Evolutionary conservation across 2,888 invertebrate genomes (phyloP).

Genomic region (Luperina testacea): DNA sequence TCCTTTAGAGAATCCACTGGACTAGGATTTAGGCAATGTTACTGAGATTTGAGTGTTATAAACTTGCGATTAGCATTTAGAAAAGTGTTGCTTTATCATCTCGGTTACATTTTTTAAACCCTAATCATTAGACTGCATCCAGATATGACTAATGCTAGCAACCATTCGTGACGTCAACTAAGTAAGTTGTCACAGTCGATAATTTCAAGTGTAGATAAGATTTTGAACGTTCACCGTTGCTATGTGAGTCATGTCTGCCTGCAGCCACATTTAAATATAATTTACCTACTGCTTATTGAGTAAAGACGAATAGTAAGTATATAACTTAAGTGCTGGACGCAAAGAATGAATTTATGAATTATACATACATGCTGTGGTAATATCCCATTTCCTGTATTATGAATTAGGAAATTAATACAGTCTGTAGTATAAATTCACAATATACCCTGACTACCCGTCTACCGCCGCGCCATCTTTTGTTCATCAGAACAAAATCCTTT

Average conservation of each 20-base stretch:
- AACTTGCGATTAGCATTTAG: constrained; percentile 7
- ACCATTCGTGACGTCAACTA: not conserved
- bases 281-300: constrained; percentile 5
- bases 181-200: not conserved
- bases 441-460: constrained; percentile 27
- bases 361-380: not conserved
- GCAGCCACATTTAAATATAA: constrained; percentile 15
- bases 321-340: constrained; percentile 1
- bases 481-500: constrained; percentile 26
- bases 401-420: constrained; percentile 4
- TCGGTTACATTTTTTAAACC: constrained; percentile 36
- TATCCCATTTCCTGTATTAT: not conserved
- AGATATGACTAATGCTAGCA: constrained; percentile 6
- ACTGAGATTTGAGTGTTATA: constrained; percentile 26
- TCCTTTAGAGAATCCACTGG: constrained; percentile 17
- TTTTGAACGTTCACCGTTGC: not conserved
- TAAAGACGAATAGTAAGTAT: constrained; percentile 27
- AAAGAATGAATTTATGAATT: constrained; percentile 11
- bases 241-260: constrained; percentile 28
- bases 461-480: constrained; percentile 43
- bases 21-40: constrained; percentile 25
- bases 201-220: not conserved
- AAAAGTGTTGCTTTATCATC: constrained; percentile 4
- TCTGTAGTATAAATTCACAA: not conserved
- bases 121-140: constrained; percentile 15